These are phyloP conservation scores for Ceratina japonica DNA, from an alignment of 1,140 invertebrate species.

Conservation along the genomic window DNA sequence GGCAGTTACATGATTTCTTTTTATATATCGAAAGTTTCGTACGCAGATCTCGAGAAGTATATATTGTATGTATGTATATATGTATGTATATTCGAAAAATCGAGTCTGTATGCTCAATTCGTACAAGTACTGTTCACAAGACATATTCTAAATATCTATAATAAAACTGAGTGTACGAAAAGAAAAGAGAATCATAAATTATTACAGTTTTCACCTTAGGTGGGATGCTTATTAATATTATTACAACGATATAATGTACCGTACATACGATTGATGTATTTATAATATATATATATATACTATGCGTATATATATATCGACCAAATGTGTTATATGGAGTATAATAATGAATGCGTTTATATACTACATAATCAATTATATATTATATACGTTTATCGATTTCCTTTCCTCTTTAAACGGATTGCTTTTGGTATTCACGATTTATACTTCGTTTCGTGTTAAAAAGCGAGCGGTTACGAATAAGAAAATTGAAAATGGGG, in stretches of 20 bases:
- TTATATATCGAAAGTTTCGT: constrained; percentile 61
- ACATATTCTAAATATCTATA: constrained; percentile 72
- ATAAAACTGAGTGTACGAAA: constrained; percentile 76
- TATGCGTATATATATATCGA: constrained; percentile 56
- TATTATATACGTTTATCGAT: constrained; percentile 57
- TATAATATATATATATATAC: no score
- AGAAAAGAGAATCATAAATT: constrained; percentile 70
- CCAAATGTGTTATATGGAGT: constrained; percentile 60
- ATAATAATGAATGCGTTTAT: constrained; percentile 69
- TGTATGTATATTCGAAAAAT: constrained; percentile 66
- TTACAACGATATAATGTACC: constrained; percentile 66
- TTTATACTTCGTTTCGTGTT: constrained; percentile 55
- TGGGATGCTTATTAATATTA: constrained; percentile 75
- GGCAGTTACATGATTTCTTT: constrained; percentile 68
- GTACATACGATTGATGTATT: constrained; percentile 35
- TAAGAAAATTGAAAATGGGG: constrained; percentile 45
- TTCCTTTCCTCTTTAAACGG: constrained; percentile 47
- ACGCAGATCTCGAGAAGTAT: constrained; percentile 48
- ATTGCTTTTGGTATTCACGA: constrained; percentile 72
- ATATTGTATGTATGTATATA: background rate
- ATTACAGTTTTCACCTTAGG: constrained; percentile 75
- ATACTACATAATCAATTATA: constrained; percentile 69
- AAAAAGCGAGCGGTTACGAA: constrained; percentile 25
- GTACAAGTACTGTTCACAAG: constrained; percentile 61
- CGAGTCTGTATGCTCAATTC: constrained; percentile 66